Evolutionary conservation across 2,113 vertebrate genomes (phyloP).

Genomic region (Dromaius novaehollandiae): DNA sequence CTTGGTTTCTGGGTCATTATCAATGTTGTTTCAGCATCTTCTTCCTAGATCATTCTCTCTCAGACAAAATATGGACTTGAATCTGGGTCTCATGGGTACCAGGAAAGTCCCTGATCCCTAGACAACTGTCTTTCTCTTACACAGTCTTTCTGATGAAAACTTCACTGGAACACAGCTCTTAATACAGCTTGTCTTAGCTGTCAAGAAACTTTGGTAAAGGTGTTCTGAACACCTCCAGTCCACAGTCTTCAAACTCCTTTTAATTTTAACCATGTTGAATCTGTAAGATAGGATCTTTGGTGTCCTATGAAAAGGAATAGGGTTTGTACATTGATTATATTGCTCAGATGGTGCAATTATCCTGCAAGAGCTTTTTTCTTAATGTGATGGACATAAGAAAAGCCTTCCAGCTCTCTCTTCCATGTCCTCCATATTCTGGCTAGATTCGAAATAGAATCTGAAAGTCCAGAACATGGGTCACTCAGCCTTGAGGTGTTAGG

Average conservation of each 20-base stretch:
- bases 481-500: background rate
- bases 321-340: background rate
- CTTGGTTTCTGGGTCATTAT: background rate
- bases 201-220: background rate
- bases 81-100: background rate
- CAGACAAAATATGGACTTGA: background rate
- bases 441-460: conserved; percentile 43
- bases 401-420: background rate
- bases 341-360: background rate
- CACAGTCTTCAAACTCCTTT: background rate
- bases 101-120: background rate
- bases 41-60: background rate
- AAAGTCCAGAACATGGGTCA: conserved; percentile 43
- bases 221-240: background rate
- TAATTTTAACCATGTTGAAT: background rate
- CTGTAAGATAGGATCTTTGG: background rate
- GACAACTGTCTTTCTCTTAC: background rate
- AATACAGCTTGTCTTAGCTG: background rate
- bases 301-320: background rate
- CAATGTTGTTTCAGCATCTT: background rate
- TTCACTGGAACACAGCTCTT: background rate
- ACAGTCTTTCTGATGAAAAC: background rate
- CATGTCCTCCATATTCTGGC: background rate
- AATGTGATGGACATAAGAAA: conserved; percentile 22
- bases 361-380: background rate